Percentiles rank a stretch among this genome's conserved stretches.
Evolutionary conservation across 2,797 vertebrate species (phyloP).

Genomic region (Hirundo rustica): DNA sequence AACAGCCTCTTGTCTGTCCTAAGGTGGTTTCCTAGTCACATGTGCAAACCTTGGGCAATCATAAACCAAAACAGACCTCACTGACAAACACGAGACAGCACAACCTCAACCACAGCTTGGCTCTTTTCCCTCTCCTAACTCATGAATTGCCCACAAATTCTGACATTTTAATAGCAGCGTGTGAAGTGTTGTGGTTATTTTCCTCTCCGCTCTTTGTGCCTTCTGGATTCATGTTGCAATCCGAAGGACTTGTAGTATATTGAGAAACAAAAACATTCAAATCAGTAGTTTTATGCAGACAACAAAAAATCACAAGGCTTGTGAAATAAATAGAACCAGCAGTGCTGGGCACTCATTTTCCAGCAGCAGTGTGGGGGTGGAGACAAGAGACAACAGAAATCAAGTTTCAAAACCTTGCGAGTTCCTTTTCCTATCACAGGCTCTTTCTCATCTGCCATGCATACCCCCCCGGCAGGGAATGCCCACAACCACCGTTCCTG

Average conservation of each 20-base stretch:
- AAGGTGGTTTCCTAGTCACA: background rate
- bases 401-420: background rate
- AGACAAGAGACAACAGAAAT: background rate
- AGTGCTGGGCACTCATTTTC: background rate
- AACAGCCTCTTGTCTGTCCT: background rate
- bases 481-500: background rate
- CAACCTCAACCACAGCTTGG: background rate
- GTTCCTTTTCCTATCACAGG: background rate
- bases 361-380: background rate
- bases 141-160: background rate
- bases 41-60: background rate
- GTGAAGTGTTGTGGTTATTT: background rate
- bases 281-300: background rate
- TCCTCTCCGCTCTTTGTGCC: background rate
- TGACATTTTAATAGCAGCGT: background rate
- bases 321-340: background rate
- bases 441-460: background rate
- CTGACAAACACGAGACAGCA: background rate
- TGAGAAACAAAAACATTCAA: background rate
- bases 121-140: background rate
- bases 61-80: background rate
- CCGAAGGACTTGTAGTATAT: background rate
- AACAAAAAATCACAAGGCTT: background rate
- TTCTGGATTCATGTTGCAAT: background rate
- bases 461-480: rapidly evolving